Evolutionary conservation across 2,888 invertebrate genomes (phyloP), one percentile per base, ranked within the genome.

Genomic region (Trichopoda pennipes): DNA sequence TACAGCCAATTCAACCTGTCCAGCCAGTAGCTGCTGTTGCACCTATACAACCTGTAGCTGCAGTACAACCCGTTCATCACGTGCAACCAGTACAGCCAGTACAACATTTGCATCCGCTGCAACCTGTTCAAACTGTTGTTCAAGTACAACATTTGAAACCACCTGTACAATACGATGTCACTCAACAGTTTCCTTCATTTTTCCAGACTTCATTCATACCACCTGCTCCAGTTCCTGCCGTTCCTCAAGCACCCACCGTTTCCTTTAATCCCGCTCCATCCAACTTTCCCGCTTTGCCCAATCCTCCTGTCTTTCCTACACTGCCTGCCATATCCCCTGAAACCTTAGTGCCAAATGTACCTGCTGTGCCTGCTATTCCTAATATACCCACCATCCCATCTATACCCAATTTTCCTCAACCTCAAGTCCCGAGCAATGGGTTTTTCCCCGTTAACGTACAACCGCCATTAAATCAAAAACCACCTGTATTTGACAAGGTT

Each of bases 401-500:
- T 3, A 85, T 87, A 79, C 88, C 61, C 80, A 89, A 12, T 87
- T 87, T 14, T 86, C 88, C 70, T 82, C 85, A 85, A 49, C 56
- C 85, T 58, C 75, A 87, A 42, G 73, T 84, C 28, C 85, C 84
- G 32, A 74, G 83, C 16, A 85, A 84, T 23, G 60, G 72, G 2
- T 77, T 80, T 38, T 84, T 56, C 19, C 86, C 86, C 51, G 84
- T 87, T 84, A 87, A 86, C 35, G 86, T 88, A 4, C 88, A 90
- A 23, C 88, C 88, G 1, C 87, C 88, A 3, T 81, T 88, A 21
- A 86, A 88, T 0, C 89, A 88, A 16, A 87, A 88, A 60, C 87
- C 88, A 16, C 88, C 89, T 6, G 85, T 85, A 1, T 89, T 89
- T 63, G 78, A 76, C 14, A 80, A 69, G 51, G 51, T 85, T 4